phyloP scores from a whole-genome alignment of 2,888 invertebrate genomes.

The Ephialtes manifestator region DNA sequence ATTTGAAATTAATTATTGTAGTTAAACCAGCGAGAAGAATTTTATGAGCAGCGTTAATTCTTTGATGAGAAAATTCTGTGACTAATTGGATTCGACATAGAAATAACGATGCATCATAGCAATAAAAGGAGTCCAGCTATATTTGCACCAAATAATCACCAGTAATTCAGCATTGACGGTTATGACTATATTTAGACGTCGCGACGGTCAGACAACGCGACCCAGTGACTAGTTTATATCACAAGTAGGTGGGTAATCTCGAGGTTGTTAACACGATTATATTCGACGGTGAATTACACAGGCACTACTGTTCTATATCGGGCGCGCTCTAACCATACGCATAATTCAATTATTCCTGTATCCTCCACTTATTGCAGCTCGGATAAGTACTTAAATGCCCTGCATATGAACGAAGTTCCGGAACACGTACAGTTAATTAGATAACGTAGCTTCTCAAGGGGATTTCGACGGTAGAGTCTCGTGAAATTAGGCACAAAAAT shows the following conservation, averaged over 20 bases:
- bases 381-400: slow-evolving; percentile 52
- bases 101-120: slow-evolving; percentile 1
- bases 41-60: not conserved
- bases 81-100: not conserved
- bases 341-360: slow-evolving; percentile 54
- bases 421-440: slow-evolving; percentile 33
- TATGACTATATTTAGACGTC: slow-evolving; percentile 29
- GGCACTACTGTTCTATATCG: not conserved
- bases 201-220: not conserved
- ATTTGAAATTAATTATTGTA: no score
- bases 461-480: not conserved
- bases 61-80: not conserved
- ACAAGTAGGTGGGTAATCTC: slow-evolving; percentile 14
- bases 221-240: slow-evolving; percentile 25
- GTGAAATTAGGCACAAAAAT: not conserved
- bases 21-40: no score
- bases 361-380: slow-evolving; percentile 46
- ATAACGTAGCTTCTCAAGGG: not conserved
- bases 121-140: not conserved
- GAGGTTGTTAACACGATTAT: slow-evolving; percentile 43
- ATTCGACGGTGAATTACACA: not conserved
- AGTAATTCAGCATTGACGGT: not conserved
- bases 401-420: slow-evolving; percentile 48
- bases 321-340: slow-evolving; percentile 18
- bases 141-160: not conserved